Percentiles rank a stretch among this genome's conserved stretches.
Conservation (phyloP, 2,113 vertebrate species). For the Cottus gobio region DNA sequence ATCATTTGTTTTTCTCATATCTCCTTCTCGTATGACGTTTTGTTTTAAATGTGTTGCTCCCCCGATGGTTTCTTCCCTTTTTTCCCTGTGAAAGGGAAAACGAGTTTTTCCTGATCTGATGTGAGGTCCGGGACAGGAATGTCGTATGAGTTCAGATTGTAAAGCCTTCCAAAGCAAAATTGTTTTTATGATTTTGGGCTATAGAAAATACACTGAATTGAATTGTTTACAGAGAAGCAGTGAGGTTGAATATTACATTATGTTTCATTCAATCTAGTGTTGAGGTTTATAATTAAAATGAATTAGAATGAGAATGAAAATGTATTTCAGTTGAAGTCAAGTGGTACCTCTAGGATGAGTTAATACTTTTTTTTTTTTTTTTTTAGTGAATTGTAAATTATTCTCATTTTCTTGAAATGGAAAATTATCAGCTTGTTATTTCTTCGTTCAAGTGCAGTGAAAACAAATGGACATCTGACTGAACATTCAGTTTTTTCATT, state of each 20-base stretch:
- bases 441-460: not conserved
- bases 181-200: too few relatives aligned
- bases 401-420: not conserved
- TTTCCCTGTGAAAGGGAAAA: too few relatives aligned
- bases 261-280: not conserved
- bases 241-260: not conserved
- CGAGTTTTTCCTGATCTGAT: too few relatives aligned
- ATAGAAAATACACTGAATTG: too few relatives aligned
- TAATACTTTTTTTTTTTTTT: slow-evolving; percentile 28
- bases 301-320: too few relatives aligned
- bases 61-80: too few relatives aligned
- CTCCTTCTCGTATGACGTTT: slow-evolving; percentile 16
- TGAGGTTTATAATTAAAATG: not conserved
- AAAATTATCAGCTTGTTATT: slow-evolving; percentile 2
- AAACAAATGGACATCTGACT: slow-evolving; percentile 8
- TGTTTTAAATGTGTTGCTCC: slow-evolving; percentile 1
- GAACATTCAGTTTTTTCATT: not conserved
- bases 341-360: not conserved
- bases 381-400: slow-evolving; percentile 31
- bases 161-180: too few relatives aligned
- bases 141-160: too few relatives aligned
- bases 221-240: not conserved
- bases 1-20: slow-evolving; percentile 44
- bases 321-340: not conserved
- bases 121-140: too few relatives aligned